A percentile compares a stretch with the other conserved stretches of the same genome.
Conservation (phyloP, 2,888 invertebrate species). For the Clistopyga incitator region DNA sequence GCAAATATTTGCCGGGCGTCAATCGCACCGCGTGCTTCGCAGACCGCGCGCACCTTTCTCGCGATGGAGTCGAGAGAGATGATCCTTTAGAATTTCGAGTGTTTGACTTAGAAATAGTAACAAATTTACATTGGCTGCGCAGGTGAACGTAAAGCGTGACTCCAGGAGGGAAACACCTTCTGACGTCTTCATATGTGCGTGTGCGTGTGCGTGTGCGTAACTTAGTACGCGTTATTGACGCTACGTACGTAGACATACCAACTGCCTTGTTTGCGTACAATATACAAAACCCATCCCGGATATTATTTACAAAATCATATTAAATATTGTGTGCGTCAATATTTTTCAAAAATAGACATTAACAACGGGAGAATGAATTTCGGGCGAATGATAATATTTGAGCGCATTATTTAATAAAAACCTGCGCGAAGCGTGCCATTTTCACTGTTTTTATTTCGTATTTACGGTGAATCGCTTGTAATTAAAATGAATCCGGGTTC, state of each 20-base stretch:
- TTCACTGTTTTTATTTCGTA: background rate
- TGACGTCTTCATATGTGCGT: constrained; percentile 12
- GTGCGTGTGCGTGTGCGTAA: constrained; percentile 32
- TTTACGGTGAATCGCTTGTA: background rate
- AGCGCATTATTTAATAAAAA: background rate
- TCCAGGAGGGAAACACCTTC: constrained; percentile 17
- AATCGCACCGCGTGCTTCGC: constrained; percentile 58
- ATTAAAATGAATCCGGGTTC: background rate
- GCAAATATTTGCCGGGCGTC: constrained; percentile 75
- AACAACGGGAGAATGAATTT: background rate
- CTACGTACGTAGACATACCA: constrained; percentile 17
- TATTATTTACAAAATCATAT: constrained; percentile 45
- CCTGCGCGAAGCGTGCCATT: background rate
- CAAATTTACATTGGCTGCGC: constrained; percentile 73
- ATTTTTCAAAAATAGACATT: background rate
- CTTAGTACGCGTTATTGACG: constrained; percentile 36
- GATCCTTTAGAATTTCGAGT: constrained; percentile 72
- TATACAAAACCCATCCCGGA: constrained; percentile 38
- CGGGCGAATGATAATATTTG: constrained; percentile 15
- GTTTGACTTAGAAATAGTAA: constrained; percentile 74
- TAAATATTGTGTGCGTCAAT: constrained; percentile 47
- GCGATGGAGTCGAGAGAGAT: constrained; percentile 60
- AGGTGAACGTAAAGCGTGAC: constrained; percentile 33
- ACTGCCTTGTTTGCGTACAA: constrained; percentile 45
- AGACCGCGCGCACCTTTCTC: constrained; percentile 20